phyloP scores from a whole-genome alignment of 2,888 invertebrate species.

The Nomada ferruginata region DNA sequence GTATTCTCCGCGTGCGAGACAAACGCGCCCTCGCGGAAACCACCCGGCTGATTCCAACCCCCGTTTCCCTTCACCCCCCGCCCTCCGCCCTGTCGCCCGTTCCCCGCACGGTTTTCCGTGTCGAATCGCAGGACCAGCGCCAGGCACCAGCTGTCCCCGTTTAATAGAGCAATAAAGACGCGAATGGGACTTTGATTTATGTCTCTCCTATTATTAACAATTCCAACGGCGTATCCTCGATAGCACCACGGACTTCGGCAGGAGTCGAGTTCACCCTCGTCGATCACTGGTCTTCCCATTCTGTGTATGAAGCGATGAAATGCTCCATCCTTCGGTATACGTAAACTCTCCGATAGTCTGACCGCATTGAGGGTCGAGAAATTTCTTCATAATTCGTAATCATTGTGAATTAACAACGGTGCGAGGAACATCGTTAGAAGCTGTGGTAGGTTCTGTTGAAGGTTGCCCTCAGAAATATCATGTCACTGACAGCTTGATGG shows the following conservation, averaged over 20 bases:
- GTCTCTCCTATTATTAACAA: constrained; percentile 82
- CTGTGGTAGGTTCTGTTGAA: too few species aligned
- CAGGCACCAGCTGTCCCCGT: constrained; percentile 82
- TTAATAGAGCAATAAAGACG: constrained; percentile 84
- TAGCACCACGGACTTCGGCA: constrained; percentile 20
- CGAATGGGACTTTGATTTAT: constrained; percentile 83
- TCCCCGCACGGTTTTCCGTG: neutral
- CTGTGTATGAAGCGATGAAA: neutral
- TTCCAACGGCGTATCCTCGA: constrained; percentile 53
- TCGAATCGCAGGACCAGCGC: constrained; percentile 58
- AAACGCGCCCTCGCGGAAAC: constrained; percentile 66
- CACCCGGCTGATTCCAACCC: constrained; percentile 29
- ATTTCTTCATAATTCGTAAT: neutral
- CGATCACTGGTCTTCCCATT: constrained; percentile 17
- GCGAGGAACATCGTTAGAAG: neutral
- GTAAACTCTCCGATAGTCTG: constrained; percentile 38
- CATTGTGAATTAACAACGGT: neutral
- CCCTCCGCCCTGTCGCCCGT: neutral
- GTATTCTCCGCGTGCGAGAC: constrained; percentile 59
- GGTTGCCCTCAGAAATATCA: constrained; percentile 37
- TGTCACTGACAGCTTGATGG: constrained; percentile 53
- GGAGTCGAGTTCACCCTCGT: constrained; percentile 38
- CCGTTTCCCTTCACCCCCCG: neutral
- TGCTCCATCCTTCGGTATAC: neutral
- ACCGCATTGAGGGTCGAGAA: neutral